Percentiles rank a stretch among this genome's conserved stretches.
Evolutionary conservation across 2,113 vertebrate genomes (phyloP).

Genomic region (Nothoprocta perdicaria): DNA sequence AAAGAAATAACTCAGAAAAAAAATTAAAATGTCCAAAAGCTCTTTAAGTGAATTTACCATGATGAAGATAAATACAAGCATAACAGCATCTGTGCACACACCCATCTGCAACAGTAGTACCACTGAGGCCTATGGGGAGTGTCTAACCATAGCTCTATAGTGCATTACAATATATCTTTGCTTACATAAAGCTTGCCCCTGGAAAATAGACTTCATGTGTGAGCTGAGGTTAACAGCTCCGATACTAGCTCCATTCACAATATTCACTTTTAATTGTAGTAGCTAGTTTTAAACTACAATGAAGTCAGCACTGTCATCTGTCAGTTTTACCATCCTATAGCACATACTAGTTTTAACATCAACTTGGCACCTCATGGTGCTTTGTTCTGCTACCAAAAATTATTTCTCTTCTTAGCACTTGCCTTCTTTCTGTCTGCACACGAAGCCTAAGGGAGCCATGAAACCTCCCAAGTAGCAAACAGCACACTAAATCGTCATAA

Average conservation of each 20-base stretch:
- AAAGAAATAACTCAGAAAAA: not conserved
- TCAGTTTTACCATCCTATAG: not conserved
- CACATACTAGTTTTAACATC: not conserved
- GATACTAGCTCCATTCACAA: not conserved
- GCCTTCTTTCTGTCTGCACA: accelerated
- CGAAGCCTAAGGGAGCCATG: not conserved
- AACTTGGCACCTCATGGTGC: not conserved
- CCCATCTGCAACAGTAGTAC: not conserved
- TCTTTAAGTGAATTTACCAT: not conserved
- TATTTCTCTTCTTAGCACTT: not conserved
- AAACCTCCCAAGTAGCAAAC: not conserved
- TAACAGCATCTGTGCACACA: not conserved
- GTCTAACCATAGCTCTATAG: not conserved
- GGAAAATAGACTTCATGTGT: accelerated
- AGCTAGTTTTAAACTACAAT: not conserved
- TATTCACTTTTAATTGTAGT: not conserved
- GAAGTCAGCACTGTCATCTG: not conserved
- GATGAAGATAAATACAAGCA: not conserved
- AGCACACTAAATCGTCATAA: not conserved
- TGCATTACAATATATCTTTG: not conserved
- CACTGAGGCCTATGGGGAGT: not conserved
- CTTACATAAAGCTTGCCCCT: not conserved
- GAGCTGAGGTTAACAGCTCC: not conserved
- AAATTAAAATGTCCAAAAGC: not conserved
- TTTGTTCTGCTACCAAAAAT: not conserved